Conservation (phyloP, 2,888 invertebrate genomes). For the Caenorhabditis doughertyi region DNA sequence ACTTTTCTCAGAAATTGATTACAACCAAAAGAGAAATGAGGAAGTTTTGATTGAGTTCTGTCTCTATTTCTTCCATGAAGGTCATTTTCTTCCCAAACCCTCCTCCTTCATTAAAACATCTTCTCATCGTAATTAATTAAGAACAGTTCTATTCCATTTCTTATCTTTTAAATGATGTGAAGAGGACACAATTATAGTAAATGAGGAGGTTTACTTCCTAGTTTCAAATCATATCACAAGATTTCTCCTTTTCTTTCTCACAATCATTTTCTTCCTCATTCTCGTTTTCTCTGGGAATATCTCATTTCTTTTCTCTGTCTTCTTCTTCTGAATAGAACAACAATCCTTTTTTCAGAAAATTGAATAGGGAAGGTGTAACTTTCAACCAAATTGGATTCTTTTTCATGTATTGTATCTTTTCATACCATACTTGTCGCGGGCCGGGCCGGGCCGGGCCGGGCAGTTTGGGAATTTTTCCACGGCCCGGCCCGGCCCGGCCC, state of each 20-base stretch:
- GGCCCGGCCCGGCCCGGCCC: too few species aligned
- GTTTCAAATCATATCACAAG: slow-evolving; percentile 6
- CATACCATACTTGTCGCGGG: too few species aligned
- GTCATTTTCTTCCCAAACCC: slow-evolving; percentile 4
- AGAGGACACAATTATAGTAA: slow-evolving; percentile 18
- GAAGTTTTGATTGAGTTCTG: slow-evolving; percentile 28
- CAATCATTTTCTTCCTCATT: neutral
- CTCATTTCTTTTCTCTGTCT: too few species aligned
- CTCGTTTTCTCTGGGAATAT: slow-evolving; percentile 10
- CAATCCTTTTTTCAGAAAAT: neutral
- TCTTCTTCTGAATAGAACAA: too few species aligned
- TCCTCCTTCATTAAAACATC: neutral
- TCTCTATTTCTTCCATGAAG: slow-evolving; percentile 9
- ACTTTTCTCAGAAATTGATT: slow-evolving; percentile 1
- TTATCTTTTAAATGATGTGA: slow-evolving; percentile 13
- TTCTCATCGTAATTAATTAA: slow-evolving; percentile 14
- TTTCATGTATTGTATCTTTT: too few species aligned
- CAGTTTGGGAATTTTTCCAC: too few species aligned
- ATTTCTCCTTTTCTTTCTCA: too few species aligned
- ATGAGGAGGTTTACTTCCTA: slow-evolving; percentile 13
- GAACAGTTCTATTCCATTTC: slow-evolving; percentile 20
- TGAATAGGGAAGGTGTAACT: slow-evolving; percentile 6
- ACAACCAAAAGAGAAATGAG: slow-evolving; percentile 21
- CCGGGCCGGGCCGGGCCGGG: too few species aligned
- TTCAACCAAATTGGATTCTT: slow-evolving; percentile 22